phyloP scores from a whole-genome alignment of 2,797 vertebrate genomes.

The Geotria australis region DNA sequence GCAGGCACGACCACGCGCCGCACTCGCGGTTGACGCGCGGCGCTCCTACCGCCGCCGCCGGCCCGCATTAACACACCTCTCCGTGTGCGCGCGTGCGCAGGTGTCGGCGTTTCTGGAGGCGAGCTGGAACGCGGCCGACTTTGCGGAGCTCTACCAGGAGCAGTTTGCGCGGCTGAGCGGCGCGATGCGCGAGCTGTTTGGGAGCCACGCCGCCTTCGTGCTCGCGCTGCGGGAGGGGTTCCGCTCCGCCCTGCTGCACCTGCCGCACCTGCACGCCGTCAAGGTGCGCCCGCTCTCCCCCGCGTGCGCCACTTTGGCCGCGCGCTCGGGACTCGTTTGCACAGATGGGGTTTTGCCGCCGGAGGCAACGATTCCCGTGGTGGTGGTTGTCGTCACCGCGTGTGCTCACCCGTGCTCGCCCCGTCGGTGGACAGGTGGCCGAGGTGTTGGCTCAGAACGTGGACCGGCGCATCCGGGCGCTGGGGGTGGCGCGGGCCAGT shows the following conservation, averaged over 20 bases:
- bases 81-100: constrained; percentile 12
- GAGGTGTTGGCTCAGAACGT: constrained; percentile 73
- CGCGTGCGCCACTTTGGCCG: too few species aligned
- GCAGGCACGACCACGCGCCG: background rate
- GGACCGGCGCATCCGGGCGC: constrained; percentile 33
- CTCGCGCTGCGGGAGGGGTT: constrained; percentile 49
- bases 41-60: too few species aligned
- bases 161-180: constrained; percentile 33
- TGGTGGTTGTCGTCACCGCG: too few species aligned
- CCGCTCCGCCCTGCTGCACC: constrained; percentile 39
- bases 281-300: constrained; percentile 14
- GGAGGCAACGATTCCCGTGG: too few species aligned
- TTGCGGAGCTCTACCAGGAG: constrained; percentile 31
- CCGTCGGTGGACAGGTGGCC: constrained; percentile 21
- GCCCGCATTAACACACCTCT: background rate
- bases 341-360: too few species aligned
- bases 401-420: too few species aligned
- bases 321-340: too few species aligned
- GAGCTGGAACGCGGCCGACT: constrained; percentile 24
- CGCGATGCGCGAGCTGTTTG: constrained; percentile 60
- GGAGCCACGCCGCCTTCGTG: constrained; percentile 39
- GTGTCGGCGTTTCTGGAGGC: constrained; percentile 42
- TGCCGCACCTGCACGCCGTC: constrained; percentile 40
- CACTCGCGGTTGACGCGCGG: too few species aligned
- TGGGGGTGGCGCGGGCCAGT: constrained; percentile 11